Percentiles rank a stretch among this genome's conserved stretches.
phyloP scores from a whole-genome alignment of 2,113 vertebrate species.

The Ploceus nigricollis region DNA sequence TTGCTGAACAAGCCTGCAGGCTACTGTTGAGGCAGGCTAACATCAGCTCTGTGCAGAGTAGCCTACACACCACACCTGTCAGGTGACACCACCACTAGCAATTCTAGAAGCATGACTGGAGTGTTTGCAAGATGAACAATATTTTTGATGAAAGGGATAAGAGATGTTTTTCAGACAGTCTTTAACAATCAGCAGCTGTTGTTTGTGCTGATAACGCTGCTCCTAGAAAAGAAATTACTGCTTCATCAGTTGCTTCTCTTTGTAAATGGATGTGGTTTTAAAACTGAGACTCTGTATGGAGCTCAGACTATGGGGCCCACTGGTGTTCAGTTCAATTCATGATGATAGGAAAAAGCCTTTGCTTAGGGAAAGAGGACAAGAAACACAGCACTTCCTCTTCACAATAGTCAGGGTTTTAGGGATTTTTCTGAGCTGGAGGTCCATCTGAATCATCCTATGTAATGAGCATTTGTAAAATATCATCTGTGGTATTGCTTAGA shows the following conservation, averaged over 20 bases:
- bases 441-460: not conserved
- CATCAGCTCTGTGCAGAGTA: not conserved
- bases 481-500: not conserved
- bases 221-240: not conserved
- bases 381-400: not conserved
- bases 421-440: not conserved
- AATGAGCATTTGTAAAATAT: not conserved
- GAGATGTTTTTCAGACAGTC: not conserved
- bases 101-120: not conserved
- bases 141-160: not conserved
- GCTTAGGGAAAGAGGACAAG: not conserved
- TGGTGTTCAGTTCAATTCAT: not conserved
- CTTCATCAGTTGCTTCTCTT: conserved; percentile 17
- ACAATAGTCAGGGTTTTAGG: not conserved
- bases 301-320: not conserved
- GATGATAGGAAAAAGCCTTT: not conserved
- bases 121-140: not conserved
- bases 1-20: not conserved
- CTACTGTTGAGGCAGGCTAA: not conserved
- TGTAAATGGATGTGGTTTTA: not conserved
- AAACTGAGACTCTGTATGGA: not conserved
- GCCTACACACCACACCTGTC: not conserved
- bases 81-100: not conserved
- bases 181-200: conserved; percentile 17
- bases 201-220: not conserved